Percentiles rank a stretch among this genome's conserved stretches.
Conservation (phyloP, 2,888 invertebrate species). For the Atrina japonica region DNA sequence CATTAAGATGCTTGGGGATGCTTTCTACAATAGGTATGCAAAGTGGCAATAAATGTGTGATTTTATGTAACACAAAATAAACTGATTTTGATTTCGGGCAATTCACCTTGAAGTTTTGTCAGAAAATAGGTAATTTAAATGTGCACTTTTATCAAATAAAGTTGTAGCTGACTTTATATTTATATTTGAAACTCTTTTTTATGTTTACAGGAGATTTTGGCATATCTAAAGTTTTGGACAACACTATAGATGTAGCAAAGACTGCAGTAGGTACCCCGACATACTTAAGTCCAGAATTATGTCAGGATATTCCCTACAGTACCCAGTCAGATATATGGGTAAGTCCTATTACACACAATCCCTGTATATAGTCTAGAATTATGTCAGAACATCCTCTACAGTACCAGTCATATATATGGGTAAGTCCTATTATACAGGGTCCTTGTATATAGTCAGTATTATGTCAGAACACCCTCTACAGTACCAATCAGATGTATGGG, state of each 20-base stretch:
- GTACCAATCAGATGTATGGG: constrained; percentile 80
- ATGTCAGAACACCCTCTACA: constrained; percentile 79
- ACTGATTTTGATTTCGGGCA: no score
- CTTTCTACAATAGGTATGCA: no score
- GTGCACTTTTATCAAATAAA: not conserved
- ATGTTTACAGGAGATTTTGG: constrained; percentile 77
- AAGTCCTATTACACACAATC: no score
- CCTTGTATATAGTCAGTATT: no score
- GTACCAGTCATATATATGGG: constrained; percentile 80
- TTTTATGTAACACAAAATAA: no score
- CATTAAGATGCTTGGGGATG: no score
- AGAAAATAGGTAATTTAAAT: not conserved
- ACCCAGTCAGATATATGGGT: constrained; percentile 80
- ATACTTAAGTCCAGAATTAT: constrained; percentile 79
- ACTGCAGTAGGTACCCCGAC: constrained; percentile 79
- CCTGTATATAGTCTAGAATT: constrained; percentile 80
- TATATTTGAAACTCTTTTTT: not conserved
- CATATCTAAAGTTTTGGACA: constrained; percentile 77
- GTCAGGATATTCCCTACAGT: constrained; percentile 79
- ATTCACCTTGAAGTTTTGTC: not conserved
- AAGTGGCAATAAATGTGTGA: no score
- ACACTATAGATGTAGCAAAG: constrained; percentile 76
- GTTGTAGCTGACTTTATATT: no score
- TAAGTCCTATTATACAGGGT: no score
- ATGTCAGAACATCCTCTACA: constrained; percentile 79